Conservation (phyloP, 1,140 invertebrate genomes). For the Thaumetopoea pityocampa region DNA sequence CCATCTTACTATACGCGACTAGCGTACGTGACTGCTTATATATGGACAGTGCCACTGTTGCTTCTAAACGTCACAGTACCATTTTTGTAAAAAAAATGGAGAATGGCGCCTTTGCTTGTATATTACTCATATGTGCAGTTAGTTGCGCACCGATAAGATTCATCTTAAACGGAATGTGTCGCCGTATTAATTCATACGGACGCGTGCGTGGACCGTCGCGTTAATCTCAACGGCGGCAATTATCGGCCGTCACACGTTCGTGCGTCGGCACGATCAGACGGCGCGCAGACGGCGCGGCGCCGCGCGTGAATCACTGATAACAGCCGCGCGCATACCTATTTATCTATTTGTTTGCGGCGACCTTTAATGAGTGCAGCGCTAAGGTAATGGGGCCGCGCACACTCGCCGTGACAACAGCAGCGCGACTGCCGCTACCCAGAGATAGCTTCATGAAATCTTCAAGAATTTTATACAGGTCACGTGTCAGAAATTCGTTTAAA, state of each 20-base stretch:
- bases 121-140: too few species aligned
- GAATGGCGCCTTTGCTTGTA: too few species aligned
- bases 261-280: slow-evolving; percentile 55
- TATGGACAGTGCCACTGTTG: too few species aligned
- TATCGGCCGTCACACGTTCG: slow-evolving; percentile 56
- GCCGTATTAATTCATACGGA: slow-evolving; percentile 22
- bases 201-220: slow-evolving; percentile 37
- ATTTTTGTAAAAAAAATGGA: too few species aligned
- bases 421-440: too few species aligned
- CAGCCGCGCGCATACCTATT: slow-evolving; percentile 54
- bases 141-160: not conserved
- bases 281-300: slow-evolving; percentile 59
- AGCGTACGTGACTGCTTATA: too few species aligned
- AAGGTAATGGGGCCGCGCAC: slow-evolving; percentile 37
- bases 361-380: slow-evolving; percentile 51
- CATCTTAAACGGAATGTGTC: not conserved
- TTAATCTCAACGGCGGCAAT: slow-evolving; percentile 53
- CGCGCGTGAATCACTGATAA: slow-evolving; percentile 69
- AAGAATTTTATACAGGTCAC: too few species aligned
- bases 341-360: slow-evolving; percentile 60
- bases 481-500: too few species aligned
- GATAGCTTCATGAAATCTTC: too few species aligned
- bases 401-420: slow-evolving; percentile 29
- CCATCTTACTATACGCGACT: too few species aligned
- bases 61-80: too few species aligned